Conservation (phyloP, 1,140 invertebrate genomes). For the Aphelenchoides fujianensis region DNA sequence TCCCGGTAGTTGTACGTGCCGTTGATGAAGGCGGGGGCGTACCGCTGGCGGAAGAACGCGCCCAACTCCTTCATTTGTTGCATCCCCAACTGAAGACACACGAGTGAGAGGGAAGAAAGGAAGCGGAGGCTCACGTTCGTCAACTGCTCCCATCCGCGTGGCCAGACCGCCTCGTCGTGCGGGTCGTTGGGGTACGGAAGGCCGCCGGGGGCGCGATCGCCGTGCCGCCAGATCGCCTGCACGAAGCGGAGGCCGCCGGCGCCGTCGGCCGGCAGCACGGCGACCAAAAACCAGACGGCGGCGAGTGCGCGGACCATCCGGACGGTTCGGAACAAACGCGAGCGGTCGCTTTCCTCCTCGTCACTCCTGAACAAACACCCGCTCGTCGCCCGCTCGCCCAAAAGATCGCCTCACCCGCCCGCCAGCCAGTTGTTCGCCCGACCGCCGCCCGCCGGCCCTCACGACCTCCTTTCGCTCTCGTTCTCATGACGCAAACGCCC, state of each 20-base stretch:
- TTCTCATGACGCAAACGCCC: too few relatives aligned
- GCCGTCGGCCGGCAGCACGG: too few relatives aligned
- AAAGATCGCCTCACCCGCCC: too few relatives aligned
- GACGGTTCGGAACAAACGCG: too few relatives aligned
- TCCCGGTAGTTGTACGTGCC: slow-evolving; percentile 9
- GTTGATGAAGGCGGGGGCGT: slow-evolving; percentile 16
- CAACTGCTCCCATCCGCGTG: slow-evolving; percentile 73
- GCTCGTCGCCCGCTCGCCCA: too few relatives aligned
- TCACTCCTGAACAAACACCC: too few relatives aligned
- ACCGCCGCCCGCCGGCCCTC: too few relatives aligned
- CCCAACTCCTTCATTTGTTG: slow-evolving; percentile 39
- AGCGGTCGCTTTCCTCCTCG: too few relatives aligned
- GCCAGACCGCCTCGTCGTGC: slow-evolving; percentile 71
- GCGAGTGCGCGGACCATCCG: too few relatives aligned
- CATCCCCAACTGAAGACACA: slow-evolving; percentile 37
- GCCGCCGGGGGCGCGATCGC: slow-evolving; percentile 73
- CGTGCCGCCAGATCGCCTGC: slow-evolving; percentile 69
- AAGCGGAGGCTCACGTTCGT: slow-evolving; percentile 73
- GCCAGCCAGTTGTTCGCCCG: too few relatives aligned
- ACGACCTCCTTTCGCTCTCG: too few relatives aligned
- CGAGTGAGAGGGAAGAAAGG: neutral
- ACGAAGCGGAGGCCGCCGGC: slow-evolving; percentile 50
- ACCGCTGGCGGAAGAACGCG: slow-evolving; percentile 26
- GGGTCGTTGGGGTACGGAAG: slow-evolving; percentile 72
- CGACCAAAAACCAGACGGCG: too few relatives aligned